Evolutionary conservation across 2,888 invertebrate genomes (phyloP).

Genomic region (Caradrina kadenii): DNA sequence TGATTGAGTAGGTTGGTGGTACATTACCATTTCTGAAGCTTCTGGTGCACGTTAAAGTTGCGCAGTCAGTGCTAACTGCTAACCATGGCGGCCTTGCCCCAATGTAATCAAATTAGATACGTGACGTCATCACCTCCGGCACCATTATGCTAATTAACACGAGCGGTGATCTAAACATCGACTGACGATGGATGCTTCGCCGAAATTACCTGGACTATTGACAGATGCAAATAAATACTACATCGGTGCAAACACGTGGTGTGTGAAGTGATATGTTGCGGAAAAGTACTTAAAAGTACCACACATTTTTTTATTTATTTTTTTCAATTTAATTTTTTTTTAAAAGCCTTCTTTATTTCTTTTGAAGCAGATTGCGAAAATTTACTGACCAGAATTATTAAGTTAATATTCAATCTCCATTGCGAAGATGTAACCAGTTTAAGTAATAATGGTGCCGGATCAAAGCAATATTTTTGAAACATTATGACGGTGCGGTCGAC

Average conservation of each 20-base stretch:
- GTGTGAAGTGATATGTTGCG: neutral
- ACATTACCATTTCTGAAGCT: slow-evolving; percentile 32
- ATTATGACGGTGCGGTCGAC: slow-evolving; percentile 72
- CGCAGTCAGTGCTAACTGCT: slow-evolving; percentile 75
- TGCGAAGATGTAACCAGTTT: slow-evolving; percentile 72
- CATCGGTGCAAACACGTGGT: neutral
- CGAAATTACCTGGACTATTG: slow-evolving; percentile 52
- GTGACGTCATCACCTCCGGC: slow-evolving; percentile 81
- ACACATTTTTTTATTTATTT: too few relatives aligned
- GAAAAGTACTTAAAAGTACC: neutral
- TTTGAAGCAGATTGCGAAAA: slow-evolving; percentile 62
- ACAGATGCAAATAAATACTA: slow-evolving; percentile 44
- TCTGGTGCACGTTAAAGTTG: slow-evolving; percentile 39
- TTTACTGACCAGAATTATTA: slow-evolving; percentile 70
- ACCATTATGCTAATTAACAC: slow-evolving; percentile 82
- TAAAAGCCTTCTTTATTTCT: slow-evolving; percentile 53
- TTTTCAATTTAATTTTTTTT: slow-evolving; percentile 37
- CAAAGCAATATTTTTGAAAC: slow-evolving; percentile 77
- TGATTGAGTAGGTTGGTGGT: slow-evolving; percentile 11
- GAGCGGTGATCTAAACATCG: slow-evolving; percentile 70
- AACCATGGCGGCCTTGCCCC: slow-evolving; percentile 81
- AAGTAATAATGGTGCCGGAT: slow-evolving; percentile 73
- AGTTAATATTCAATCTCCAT: slow-evolving; percentile 70
- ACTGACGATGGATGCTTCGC: slow-evolving; percentile 53
- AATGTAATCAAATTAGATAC: slow-evolving; percentile 86